Evolutionary conservation across 2,888 invertebrate genomes (phyloP).

Genomic region (Chouioia cunea): DNA sequence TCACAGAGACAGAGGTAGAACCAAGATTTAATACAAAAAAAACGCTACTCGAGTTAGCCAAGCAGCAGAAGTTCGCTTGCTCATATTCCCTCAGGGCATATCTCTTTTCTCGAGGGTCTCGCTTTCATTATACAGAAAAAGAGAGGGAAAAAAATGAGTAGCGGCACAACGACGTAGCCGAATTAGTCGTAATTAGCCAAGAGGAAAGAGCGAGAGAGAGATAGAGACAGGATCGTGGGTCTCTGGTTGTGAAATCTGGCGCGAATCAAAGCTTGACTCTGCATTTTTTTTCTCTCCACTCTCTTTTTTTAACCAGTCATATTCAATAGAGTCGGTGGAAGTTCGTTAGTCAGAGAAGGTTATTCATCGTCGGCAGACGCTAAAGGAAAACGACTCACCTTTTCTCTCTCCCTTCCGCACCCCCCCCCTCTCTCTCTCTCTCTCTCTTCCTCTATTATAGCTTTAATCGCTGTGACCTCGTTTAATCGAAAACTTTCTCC

Average conservation of each 20-base stretch:
- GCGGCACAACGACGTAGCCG: neutral
- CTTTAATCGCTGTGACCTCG: conserved; percentile 29
- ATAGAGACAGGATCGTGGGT: no score
- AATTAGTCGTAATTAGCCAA: conserved; percentile 33
- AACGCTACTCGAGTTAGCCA: no score
- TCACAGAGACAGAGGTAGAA: no score
- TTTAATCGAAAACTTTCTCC: conserved; percentile 28
- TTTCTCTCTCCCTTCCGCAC: neutral
- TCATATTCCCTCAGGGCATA: no score
- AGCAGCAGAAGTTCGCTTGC: no score
- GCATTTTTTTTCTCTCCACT: neutral
- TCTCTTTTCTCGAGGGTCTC: no score
- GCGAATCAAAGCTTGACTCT: conserved; percentile 23
- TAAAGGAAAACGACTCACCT: neutral
- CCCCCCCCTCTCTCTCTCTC: neutral
- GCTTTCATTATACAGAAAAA: neutral
- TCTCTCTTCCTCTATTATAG: no score
- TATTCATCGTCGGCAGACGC: conserved; percentile 7
- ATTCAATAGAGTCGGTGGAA: conserved; percentile 10
- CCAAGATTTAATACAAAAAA: no score
- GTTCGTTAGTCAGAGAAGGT: neutral
- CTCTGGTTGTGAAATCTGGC: no score
- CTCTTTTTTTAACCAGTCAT: neutral
- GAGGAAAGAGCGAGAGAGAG: neutral
- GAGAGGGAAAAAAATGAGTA: neutral